Percentiles rank a stretch among this genome's conserved stretches.
Conservation (phyloP, 2,797 vertebrate species). For the Microhierax caerulescens region DNA sequence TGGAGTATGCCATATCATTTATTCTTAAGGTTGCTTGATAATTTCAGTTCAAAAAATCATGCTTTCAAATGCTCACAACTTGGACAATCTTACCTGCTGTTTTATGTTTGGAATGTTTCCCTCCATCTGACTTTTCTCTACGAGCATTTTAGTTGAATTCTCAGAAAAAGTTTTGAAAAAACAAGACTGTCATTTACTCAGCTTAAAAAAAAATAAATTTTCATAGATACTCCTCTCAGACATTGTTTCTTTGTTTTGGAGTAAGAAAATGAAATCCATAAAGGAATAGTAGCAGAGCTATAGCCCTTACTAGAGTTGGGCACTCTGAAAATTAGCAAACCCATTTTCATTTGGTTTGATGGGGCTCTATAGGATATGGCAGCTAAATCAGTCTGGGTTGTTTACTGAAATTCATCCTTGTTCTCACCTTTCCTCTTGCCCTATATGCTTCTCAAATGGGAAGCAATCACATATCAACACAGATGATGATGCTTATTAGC, state of each 20-base stretch:
- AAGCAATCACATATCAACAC: background rate
- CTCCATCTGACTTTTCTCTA: background rate
- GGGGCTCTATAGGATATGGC: background rate
- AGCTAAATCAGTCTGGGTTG: background rate
- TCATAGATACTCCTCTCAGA: background rate
- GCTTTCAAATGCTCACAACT: background rate
- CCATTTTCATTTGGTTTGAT: background rate
- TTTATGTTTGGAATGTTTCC: background rate
- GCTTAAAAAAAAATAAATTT: background rate
- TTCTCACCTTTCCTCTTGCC: background rate
- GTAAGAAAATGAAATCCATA: background rate
- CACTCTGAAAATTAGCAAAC: background rate
- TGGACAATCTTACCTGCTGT: background rate
- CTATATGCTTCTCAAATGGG: background rate
- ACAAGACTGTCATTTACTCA: background rate
- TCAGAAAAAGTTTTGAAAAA: background rate
- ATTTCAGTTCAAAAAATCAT: background rate
- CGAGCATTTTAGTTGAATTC: background rate
- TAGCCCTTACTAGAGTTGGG: background rate
- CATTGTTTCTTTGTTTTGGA: background rate
- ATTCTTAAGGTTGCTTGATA: background rate
- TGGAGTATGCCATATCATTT: background rate
- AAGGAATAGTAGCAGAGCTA: background rate
- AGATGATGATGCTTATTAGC: background rate
- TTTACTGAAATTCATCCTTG: background rate